Conservation (phyloP, 2,888 invertebrate genomes). For the Morpho helenor region DNA sequence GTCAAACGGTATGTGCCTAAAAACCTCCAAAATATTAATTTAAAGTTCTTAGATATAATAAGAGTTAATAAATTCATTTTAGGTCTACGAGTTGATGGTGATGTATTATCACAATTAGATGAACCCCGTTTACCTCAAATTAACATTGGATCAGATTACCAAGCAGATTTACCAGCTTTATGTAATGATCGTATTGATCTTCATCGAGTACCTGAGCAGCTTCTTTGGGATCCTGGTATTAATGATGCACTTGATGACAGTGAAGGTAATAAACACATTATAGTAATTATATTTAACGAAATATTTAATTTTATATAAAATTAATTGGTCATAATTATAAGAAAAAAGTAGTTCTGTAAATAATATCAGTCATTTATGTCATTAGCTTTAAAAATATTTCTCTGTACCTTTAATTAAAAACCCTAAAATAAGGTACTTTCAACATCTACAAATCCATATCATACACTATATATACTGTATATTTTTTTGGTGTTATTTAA, state of each 20-base stretch:
- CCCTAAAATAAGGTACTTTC: no score
- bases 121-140: slow-evolving; percentile 84
- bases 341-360: no score
- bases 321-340: no score
- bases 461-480: no score
- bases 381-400: no score
- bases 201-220: slow-evolving; percentile 82
- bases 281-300: neutral
- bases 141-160: slow-evolving; percentile 92
- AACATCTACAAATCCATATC: no score
- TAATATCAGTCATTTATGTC: no score
- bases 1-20: slow-evolving; percentile 43
- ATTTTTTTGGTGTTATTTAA: no score
- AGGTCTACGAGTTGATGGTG: slow-evolving; percentile 39
- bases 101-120: slow-evolving; percentile 53
- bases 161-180: slow-evolving; percentile 86
- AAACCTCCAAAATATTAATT: no score
- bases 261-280: slow-evolving; percentile 80
- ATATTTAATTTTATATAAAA: neutral
- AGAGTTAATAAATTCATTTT: neutral
- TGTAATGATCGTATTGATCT: slow-evolving; percentile 70
- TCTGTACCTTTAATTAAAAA: no score
- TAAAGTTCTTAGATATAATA: no score
- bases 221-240: slow-evolving; percentile 93
- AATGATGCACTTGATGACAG: slow-evolving; percentile 83